Evolutionary conservation across 2,113 vertebrate species (phyloP), one percentile per base, ranked within the genome.

Genomic region (Perca fluviatilis): DNA sequence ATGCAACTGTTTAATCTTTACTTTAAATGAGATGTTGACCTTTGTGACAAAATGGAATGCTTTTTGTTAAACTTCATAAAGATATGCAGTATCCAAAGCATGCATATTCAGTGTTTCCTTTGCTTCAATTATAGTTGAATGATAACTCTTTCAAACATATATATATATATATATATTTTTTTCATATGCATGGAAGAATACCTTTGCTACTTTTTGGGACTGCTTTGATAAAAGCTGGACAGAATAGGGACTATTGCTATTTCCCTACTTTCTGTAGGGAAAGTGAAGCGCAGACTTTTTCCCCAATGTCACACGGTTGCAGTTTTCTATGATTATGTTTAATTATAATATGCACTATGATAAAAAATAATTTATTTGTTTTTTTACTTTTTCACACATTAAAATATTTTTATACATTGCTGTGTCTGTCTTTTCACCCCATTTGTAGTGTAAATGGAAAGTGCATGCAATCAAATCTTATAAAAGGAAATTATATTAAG

Each of bases 381-480:
- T 90, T 84, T n/a, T 89, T 90, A 87, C 85, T 89, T 86, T 93
- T 93, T 80, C 83, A 93, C 85, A 88, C 86, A 94, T 90, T 93
- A 93, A 95, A 95, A 84, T 94, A 95, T 94, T 94, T 95, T 94
- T 93, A 87, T 93, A 94, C 15, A 74, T 61, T 62, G 19, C 33
- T 61, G 69, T 67, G 51, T 75, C 1, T 40, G 1, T 72, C 21
- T n/a, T 76, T 74, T 40, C 4, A n/a, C 40, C 5, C 0, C 8
- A 21, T 36, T 23, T 40, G 47, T 56, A 30, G 14, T 63, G 15
- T 21, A 27, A 18, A 57, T 33, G 8, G 0, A 19, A 47, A 56
- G 36, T 23, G 18, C 1, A 15, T 23, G 18, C 1, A 14, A 3
- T 19, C 5, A 19, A 21, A 19, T 61, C 40, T 51, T 68, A 19